Base-by-base conservation (phyloP, 1,140 invertebrate genomes). In the Bombyx mandarina region DNA sequence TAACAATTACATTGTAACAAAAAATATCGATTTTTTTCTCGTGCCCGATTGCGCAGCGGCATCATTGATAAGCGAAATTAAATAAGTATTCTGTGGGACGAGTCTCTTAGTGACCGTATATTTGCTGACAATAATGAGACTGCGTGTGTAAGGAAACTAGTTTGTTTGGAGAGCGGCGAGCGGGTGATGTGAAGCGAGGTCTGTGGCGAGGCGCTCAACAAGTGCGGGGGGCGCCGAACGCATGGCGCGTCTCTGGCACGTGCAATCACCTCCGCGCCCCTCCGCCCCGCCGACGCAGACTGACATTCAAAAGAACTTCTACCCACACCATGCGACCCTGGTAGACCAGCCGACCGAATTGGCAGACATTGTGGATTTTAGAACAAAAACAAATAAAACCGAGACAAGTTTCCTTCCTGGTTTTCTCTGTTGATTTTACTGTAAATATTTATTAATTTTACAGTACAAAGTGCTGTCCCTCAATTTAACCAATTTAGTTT, bases 301-400 rank as follows among this genome's bases (percentile, higher is more conserved):
- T 57, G 59, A 57, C 64, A 60, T 61, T 61, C 56, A 65, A 35
- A 63, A 66, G 60, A 51, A 71, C 64, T 65, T 74, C 76, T 65
- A 63, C 47, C 54, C 47, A 54, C 50, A 60, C 60, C 62, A 71
- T 86, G 77, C 67, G 61, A 51, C 62, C 79, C 78, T 83, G 63
- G 82, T 86, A 80, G 61, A 60, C 53, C 58, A 66, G 54, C 57
- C 64, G 71, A 77, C 71, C 53, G 67, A 83, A 77, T 81, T 81
- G 78, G 75, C 77, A 79, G 78, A 82, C 80, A 77, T 82, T 75
- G 73, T 79, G 72, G 69, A 70, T 73, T 74, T 65, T 58, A 45
- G 12, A 60, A 71, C 45, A 65, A 45, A 53, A 62, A 57, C 47
- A 61, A 67, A 48, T 47, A 47, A 47, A 47, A 47, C 45, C 45